Percentiles rank a stretch among this genome's conserved stretches.
These are phyloP conservation scores for Autographa pulchrina DNA, from an alignment of 2,888 invertebrate species.

Conservation along the genomic window DNA sequence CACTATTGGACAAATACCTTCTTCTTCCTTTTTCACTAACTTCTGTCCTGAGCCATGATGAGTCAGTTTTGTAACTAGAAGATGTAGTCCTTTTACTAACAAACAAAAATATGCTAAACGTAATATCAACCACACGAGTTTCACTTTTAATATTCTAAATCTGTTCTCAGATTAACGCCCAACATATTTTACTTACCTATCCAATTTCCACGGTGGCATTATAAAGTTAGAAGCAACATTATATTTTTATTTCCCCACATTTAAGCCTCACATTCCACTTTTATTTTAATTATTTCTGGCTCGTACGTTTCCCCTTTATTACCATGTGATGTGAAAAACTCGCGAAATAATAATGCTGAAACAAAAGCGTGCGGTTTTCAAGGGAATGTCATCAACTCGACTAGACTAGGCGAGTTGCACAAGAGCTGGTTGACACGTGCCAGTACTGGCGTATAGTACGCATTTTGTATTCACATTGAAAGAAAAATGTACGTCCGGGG, in stretches of 20 bases:
- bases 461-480: conserved; percentile 13
- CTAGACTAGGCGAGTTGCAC: conserved; percentile 26
- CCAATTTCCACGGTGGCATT: conserved; percentile 16
- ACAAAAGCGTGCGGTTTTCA: conserved; percentile 71
- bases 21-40: too few species aligned
- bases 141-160: not conserved
- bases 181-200: conserved; percentile 5
- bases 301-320: conserved; percentile 69
- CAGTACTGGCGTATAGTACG: conserved; percentile 23
- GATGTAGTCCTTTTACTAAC: too few species aligned
- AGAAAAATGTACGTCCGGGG: conserved; percentile 14
- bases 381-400: conserved; percentile 56
- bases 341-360: conserved; percentile 70
- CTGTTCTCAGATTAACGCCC: not conserved
- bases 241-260: conserved; percentile 36
- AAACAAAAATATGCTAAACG: not conserved
- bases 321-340: conserved; percentile 64
- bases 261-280: conserved; percentile 52
- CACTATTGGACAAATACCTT: too few species aligned
- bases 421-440: conserved; percentile 29
- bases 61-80: too few species aligned
- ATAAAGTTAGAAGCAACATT: conserved; percentile 23
- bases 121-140: not conserved
- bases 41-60: too few species aligned
- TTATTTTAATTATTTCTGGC: conserved; percentile 68